Base-by-base conservation (phyloP, 2,888 invertebrate species). In the Synergus gifuensis region DNA sequence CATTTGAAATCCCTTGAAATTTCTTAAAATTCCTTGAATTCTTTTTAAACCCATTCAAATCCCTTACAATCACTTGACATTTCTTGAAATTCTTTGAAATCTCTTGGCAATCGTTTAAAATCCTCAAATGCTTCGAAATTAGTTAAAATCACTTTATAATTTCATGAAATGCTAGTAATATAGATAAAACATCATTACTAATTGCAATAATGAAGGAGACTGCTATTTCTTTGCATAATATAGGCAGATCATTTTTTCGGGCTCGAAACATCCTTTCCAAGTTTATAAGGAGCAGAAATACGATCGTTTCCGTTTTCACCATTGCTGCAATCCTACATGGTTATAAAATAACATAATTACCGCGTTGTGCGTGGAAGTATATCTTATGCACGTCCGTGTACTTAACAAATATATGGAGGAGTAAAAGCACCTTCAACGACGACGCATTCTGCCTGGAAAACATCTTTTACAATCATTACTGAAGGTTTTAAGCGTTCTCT, bases 371-470 rank as follows among this genome's bases (percentile, higher is more conserved):
- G 5, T 18, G 4, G 18, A 18, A 18, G 18, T 8, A 60, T 60
- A 18, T 60, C 18, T 28, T 28, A 28, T 60, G 18, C 60, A 60
- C 18, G 60, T 60, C 58, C 58, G 16, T 58, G 16, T 58, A 58
- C 58, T 58, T 60, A 60, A 18, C 60, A 22, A 18, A 60, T 60
- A 60, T 60, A 60, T 60, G 18, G 60, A 22, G 60, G 18, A 60
- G 60, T 60, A 60, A 60, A 18, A 18, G 18, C 60, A 60, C 60
- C 18, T 60, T 60, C 18, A 4, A 18, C 18, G 60, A 46, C 46
- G 9, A 46, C 8, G 46, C 12, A 12, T 46, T 46, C 12, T 8
- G 12, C 46, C 12, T 46, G 46, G 12, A 12, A 46, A 46, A 16
- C n/a, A 16, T 49, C 12, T 49, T 16, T 49, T 49, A 49, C 49